Conservation (phyloP, 2,888 invertebrate genomes). For the Dromius quadrimaculatus region DNA sequence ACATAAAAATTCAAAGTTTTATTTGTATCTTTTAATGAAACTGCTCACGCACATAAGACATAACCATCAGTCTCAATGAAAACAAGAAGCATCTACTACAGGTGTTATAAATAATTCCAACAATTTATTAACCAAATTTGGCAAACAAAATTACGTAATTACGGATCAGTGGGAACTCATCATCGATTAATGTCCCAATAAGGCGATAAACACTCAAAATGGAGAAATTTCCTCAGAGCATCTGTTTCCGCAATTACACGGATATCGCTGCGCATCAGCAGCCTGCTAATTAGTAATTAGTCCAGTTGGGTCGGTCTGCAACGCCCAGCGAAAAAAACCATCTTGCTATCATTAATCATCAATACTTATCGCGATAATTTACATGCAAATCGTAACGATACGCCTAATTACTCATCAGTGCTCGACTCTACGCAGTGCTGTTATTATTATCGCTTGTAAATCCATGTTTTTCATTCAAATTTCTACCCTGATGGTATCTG, state of each 20-base stretch:
- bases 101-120: slow-evolving; percentile 24
- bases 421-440: neutral
- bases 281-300: slow-evolving; percentile 37
- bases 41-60: too few species aligned
- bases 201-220: slow-evolving; percentile 14
- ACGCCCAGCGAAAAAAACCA: slow-evolving; percentile 7
- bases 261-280: slow-evolving; percentile 17
- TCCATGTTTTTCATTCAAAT: neutral
- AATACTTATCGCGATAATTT: slow-evolving; percentile 41
- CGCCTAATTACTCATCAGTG: slow-evolving; percentile 30
- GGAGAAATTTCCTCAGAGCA: neutral
- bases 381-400: slow-evolving; percentile 41
- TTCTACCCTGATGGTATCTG: neutral
- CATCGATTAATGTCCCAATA: neutral
- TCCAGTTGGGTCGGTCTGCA: neutral
- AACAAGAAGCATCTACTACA: too few species aligned
- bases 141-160: neutral
- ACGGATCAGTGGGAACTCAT: slow-evolving; percentile 16
- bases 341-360: slow-evolving; percentile 32
- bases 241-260: slow-evolving; percentile 41
- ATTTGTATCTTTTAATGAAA: too few species aligned
- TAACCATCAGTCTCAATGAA: too few species aligned
- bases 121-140: slow-evolving; percentile 22
- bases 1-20: too few species aligned
- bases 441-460: slow-evolving; percentile 24